Percentiles rank a stretch among this genome's conserved stretches.
Conservation (phyloP, 2,888 invertebrate species). For the Aricia artaxerxes region DNA sequence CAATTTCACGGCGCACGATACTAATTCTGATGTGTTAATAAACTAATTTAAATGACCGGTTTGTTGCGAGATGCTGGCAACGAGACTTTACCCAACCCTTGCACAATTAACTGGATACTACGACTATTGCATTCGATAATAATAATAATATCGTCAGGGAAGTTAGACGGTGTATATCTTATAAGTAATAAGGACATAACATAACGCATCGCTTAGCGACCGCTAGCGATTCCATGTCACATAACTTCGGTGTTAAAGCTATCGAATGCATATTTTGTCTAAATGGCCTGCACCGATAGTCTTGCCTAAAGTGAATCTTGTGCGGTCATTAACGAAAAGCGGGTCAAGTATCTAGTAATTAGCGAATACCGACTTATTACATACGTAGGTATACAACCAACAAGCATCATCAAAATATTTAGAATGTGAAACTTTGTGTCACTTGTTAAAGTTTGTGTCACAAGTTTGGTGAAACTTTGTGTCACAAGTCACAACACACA, state of each 20-base stretch:
- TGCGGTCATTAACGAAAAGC: constrained; percentile 53
- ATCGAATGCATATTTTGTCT: not conserved
- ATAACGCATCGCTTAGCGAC: not conserved
- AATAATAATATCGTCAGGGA: not conserved
- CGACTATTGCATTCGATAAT: not conserved
- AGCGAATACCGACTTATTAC: constrained; percentile 37
- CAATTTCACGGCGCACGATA: constrained; percentile 52
- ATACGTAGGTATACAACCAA: not conserved
- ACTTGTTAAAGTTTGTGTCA: too few species aligned
- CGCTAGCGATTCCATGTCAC: not conserved
- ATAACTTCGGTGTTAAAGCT: not conserved
- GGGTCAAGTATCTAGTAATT: constrained; percentile 74
- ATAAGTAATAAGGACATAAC: not conserved
- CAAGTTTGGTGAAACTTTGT: too few species aligned
- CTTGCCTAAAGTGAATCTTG: constrained; percentile 42
- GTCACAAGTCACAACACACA: too few species aligned
- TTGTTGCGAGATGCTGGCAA: constrained; percentile 54
- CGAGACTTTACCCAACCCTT: constrained; percentile 46
- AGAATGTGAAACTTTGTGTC: not conserved
- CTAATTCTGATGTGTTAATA: constrained; percentile 24
- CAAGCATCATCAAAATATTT: constrained; percentile 4
- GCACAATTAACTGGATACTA: constrained; percentile 48
- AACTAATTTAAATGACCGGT: constrained; percentile 54
- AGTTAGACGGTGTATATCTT: not conserved
- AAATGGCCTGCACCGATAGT: constrained; percentile 3